Conservation (phyloP, 2,888 invertebrate species). For the Dinocampus coccinellae region DNA sequence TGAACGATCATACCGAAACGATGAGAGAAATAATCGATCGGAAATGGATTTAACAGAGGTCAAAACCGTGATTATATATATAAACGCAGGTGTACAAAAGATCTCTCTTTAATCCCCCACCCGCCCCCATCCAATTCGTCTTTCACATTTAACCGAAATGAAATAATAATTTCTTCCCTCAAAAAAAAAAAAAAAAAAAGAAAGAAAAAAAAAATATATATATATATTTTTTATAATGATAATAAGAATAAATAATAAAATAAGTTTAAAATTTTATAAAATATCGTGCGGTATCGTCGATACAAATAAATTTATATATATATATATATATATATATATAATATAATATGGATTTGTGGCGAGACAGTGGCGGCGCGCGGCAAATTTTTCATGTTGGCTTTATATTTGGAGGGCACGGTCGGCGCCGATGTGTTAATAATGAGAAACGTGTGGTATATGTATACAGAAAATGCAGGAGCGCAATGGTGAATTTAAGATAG, state of each 20-base stretch:
- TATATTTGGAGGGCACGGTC: slow-evolving; percentile 53
- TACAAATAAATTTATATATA: background rate
- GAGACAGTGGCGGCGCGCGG: slow-evolving; percentile 10
- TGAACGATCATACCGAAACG: slow-evolving; percentile 18
- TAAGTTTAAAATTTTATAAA: slow-evolving; percentile 4
- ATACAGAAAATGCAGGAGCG: slow-evolving; percentile 46
- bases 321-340: background rate
- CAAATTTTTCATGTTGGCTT: slow-evolving; percentile 37
- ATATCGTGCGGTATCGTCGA: background rate
- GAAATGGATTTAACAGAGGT: slow-evolving; percentile 16
- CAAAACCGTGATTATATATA: slow-evolving; percentile 2
- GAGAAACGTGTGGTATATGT: slow-evolving; percentile 54
- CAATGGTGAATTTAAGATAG: slow-evolving; percentile 29
- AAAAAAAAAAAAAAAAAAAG: background rate
- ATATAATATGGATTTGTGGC: slow-evolving; percentile 11
- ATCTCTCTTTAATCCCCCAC: background rate
- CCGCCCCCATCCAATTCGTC: background rate
- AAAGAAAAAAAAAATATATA: slow-evolving; percentile 10
- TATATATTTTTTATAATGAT: too few relatives aligned
- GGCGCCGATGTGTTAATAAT: slow-evolving; percentile 66
- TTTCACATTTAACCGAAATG: background rate
- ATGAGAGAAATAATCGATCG: slow-evolving; percentile 8
- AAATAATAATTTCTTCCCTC: background rate
- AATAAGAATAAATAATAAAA: too few relatives aligned
- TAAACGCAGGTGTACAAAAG: slow-evolving; percentile 13